phyloP scores from a whole-genome alignment of 92 coral and sea anemone species.

The Muricea muricata region DNA sequence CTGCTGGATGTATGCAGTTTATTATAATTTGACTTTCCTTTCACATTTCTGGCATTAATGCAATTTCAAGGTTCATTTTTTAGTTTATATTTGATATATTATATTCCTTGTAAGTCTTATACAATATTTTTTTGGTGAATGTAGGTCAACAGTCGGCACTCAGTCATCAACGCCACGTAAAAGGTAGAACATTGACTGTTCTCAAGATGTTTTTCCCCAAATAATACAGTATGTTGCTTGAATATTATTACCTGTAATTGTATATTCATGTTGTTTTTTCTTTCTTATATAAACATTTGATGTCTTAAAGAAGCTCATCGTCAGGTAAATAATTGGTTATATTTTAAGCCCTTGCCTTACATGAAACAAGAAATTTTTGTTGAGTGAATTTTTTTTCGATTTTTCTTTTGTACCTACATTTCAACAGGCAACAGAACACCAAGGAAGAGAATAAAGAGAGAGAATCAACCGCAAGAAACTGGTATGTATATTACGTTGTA shows the following conservation, averaged over 20 bases:
- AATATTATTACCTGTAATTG: too few relatives aligned
- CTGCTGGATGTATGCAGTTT: too few relatives aligned
- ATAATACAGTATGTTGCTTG: too few relatives aligned
- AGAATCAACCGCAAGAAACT: conserved; percentile 28
- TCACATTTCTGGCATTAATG: too few relatives aligned
- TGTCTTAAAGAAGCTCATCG: not conserved
- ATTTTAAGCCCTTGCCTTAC: too few relatives aligned
- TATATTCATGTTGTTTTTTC: not conserved
- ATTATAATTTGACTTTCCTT: too few relatives aligned
- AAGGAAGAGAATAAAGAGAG: conserved; percentile 36
- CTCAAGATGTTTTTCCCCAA: not conserved
- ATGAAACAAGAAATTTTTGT: too few relatives aligned
- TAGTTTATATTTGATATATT: too few relatives aligned
- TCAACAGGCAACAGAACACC: conserved; percentile 34
- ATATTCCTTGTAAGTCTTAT: too few relatives aligned
- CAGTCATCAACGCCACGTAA: conserved; percentile 99
- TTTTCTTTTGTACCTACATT: not conserved
- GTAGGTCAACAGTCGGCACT: conserved; percentile 36
- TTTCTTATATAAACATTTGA: not conserved
- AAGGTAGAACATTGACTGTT: conserved; percentile 55
- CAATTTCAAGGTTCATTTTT: too few relatives aligned
- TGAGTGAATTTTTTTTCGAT: too few relatives aligned
- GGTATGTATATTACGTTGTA: not conserved
- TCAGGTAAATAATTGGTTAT: not conserved
- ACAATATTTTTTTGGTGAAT: too few relatives aligned